Percentiles rank a stretch among this genome's conserved stretches.
These are phyloP conservation scores for Tetheella fluctuosa DNA, from an alignment of 2,888 invertebrate genomes.

Conservation along the genomic window DNA sequence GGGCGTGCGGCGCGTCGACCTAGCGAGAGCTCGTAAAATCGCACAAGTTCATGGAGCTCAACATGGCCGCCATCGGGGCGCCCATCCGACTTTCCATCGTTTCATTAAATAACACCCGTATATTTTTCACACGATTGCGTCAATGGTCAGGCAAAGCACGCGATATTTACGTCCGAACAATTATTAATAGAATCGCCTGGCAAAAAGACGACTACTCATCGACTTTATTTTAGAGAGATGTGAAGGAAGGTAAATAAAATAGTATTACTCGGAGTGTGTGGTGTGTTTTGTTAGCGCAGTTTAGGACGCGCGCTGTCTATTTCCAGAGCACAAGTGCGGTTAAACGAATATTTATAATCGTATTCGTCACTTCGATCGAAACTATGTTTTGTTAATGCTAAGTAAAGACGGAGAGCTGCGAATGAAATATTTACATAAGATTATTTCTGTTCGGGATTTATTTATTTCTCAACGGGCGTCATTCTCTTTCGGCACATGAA, in stretches of 20 bases:
- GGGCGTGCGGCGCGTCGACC: conserved; percentile 31
- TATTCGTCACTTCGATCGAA: conserved; percentile 69
- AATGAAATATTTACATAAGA: conserved; percentile 73
- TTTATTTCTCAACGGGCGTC: conserved; percentile 70
- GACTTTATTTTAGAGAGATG: conserved; percentile 75
- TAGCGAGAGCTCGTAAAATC: conserved; percentile 40
- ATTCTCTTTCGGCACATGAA: conserved; percentile 72
- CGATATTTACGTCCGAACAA: conserved; percentile 77
- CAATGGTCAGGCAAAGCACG: conserved; percentile 75
- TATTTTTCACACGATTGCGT: conserved; percentile 81
- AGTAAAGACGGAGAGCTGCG: conserved; percentile 65
- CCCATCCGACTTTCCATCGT: conserved; percentile 68
- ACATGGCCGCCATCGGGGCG: conserved; percentile 32
- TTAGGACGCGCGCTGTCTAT: conserved; percentile 60
- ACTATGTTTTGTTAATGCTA: conserved; percentile 73
- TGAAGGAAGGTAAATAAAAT: conserved; percentile 77
- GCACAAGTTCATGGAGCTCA: conserved; percentile 18
- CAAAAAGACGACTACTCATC: conserved; percentile 75
- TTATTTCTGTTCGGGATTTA: conserved; percentile 69
- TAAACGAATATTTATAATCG: conserved; percentile 74
- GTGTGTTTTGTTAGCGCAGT: conserved; percentile 65
- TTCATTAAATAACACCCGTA: conserved; percentile 76
- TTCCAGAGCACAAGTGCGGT: conserved; percentile 56
- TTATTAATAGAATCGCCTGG: conserved; percentile 78
- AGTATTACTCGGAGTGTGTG: conserved; percentile 63